These are phyloP conservation scores for pig (Sus scrofa) DNA, from an alignment of 2,113 vertebrate species.

Conservation along the genomic window T2T-Sscrofa CM000827.6:46022501-46023000, in stretches of 20 bases:
- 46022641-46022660: neutral
- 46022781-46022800: neutral
- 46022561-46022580: neutral
- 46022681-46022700: neutral
- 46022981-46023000: neutral
- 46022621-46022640: neutral
- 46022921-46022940: neutral
- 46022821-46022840: neutral
- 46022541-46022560: neutral
- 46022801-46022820: neutral
- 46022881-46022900: neutral
- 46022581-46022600: neutral
- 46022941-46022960: neutral
- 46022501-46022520: neutral
- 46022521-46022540: neutral
- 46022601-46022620: neutral
- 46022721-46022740: accelerated
- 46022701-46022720: neutral
- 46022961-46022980: neutral
- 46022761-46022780: neutral
- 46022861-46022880: neutral
- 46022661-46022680: neutral
- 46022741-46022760: neutral
- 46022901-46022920: neutral
- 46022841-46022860: neutral